Base-by-base conservation (phyloP, 2,888 invertebrate species). In the Ametastegia equiseti region DNA sequence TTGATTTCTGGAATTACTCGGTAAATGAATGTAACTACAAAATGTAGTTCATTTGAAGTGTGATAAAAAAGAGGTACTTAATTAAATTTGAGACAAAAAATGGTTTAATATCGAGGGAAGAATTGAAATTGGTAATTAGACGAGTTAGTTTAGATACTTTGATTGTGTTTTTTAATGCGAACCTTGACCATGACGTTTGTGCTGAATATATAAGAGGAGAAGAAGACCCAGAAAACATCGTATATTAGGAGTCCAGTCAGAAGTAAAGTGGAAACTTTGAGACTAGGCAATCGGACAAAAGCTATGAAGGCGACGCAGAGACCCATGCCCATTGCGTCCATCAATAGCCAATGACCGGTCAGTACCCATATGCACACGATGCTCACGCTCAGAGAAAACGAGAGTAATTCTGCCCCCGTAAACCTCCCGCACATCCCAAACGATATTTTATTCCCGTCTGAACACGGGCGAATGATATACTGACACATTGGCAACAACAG, bases 301-400 rank as follows among this genome's bases (percentile, higher is more conserved):
- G 98, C 98, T 90, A 99, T 99, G 93, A 99, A 99, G 81, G 98
- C 98, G 86, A 99, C 98, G 92, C 98, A 99, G 67, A 99, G 93
- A 2, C 98, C 98, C 98, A 99, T 98, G 83, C 98, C 99, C 96
- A 99, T 97, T 36, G 98, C 98, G 93, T 99, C 98, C 98, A 99
- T 99, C 80, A 99, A 94, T 86, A 99, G 94, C 99, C 99, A 99
- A 93, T 99, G 98, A 0, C 98, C 99, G 82, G 99, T 99, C 84
- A 98, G 94, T 87, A 99, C 97, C 99, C 99, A 99, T 86, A 99
- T 96, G 93, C 98, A 98, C 82, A 99, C 98, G 91, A 99, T 97
- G 91, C 96, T 96, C 88, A 98, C 96, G 84, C 98, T 97, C 83
- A 98, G 93, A 85, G 97, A 95, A 92, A 98, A 98, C 82, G 98